phyloP scores from a whole-genome alignment of 2,888 invertebrate species.

The Lithophane ornitopus region DNA sequence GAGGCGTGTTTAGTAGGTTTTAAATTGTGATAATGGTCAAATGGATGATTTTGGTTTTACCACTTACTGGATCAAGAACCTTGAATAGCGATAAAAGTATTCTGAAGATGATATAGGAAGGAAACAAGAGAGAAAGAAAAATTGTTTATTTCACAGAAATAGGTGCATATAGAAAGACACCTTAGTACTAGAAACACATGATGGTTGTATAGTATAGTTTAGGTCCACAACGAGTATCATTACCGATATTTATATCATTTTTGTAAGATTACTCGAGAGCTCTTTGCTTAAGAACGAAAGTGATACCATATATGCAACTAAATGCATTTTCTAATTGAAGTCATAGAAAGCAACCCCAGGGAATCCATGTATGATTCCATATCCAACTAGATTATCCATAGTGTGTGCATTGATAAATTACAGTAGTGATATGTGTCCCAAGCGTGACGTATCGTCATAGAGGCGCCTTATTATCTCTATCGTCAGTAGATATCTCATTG shows the following conservation, averaged over 20 bases:
- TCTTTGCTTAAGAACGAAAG: not conserved
- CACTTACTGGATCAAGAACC: not conserved
- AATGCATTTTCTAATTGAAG: not conserved
- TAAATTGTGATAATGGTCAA: not conserved
- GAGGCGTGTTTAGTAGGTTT: slow-evolving; percentile 7
- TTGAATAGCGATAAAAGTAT: not conserved
- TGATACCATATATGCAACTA: not conserved
- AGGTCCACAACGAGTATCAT: not conserved
- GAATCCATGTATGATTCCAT: not conserved
- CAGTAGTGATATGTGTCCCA: not conserved
- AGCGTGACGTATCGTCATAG: not conserved
- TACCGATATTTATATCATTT: not conserved
- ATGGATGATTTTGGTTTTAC: slow-evolving; percentile 4
- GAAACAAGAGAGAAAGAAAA: not conserved
- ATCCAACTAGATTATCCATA: not conserved
- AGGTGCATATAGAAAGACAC: not conserved
- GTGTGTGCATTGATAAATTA: not conserved
- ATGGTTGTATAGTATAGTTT: not conserved
- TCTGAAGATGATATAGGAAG: not conserved
- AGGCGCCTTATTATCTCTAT: not conserved
- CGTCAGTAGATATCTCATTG: slow-evolving; percentile 2
- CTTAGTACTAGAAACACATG: not conserved
- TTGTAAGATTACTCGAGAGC: not conserved
- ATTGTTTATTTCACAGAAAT: not conserved
- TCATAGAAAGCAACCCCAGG: not conserved